Conservation (phyloP, 2,113 vertebrate species). For the Nettapus auritus region DNA sequence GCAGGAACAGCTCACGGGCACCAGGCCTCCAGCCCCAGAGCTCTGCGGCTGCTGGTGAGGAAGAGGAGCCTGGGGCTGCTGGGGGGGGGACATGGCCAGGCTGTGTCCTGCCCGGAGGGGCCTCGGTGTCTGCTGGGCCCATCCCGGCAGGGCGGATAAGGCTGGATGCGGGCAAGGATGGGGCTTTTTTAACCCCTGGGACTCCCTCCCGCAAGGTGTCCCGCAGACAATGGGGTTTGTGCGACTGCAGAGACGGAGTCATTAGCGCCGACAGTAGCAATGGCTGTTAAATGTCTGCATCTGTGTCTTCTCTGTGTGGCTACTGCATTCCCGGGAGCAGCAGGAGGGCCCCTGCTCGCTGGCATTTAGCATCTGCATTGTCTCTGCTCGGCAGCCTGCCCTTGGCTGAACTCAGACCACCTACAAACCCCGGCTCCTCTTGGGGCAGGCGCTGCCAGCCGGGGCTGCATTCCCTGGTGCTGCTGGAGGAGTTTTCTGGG, state of each 20-base stretch:
- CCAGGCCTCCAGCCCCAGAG: background rate
- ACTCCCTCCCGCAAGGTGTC: background rate
- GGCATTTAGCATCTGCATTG: constrained; percentile 50
- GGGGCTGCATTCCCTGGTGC: background rate
- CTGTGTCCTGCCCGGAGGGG: background rate
- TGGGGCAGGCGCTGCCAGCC: background rate
- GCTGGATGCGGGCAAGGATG: background rate
- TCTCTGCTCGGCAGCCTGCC: constrained; percentile 2
- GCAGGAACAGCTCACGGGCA: background rate
- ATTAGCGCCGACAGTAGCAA: background rate
- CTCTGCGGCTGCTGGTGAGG: background rate
- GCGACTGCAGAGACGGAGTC: background rate
- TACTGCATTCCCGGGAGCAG: constrained; percentile 20
- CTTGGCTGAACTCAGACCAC: background rate
- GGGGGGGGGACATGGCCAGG: rapidly evolving
- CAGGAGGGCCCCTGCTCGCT: constrained; percentile 13
- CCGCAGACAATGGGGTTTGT: rapidly evolving
- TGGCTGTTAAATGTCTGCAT: background rate
- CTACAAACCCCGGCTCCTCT: background rate
- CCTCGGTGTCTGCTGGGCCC: background rate
- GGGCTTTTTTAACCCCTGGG: background rate
- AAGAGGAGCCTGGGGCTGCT: background rate
- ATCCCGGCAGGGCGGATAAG: background rate
- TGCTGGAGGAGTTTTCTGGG: background rate
- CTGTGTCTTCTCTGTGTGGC: constrained; percentile 15